Conservation (phyloP, 2,888 invertebrate genomes). For the Cylloceria caligata region DNA sequence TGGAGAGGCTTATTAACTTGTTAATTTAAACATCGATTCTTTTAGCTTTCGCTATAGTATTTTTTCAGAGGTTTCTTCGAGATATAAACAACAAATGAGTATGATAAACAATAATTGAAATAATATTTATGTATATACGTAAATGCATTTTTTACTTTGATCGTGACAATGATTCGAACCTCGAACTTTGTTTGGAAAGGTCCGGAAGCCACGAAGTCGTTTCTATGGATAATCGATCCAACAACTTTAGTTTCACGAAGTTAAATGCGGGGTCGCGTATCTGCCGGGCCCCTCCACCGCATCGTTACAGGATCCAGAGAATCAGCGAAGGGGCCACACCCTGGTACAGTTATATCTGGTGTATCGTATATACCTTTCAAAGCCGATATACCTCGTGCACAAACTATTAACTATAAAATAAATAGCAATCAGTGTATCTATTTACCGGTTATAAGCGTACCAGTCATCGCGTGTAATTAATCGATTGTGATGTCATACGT, state of each 20-base stretch:
- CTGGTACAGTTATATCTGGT: conserved; percentile 58
- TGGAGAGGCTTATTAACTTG: not conserved
- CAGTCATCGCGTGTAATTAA: conserved; percentile 31
- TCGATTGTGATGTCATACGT: conserved; percentile 25
- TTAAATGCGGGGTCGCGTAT: no score
- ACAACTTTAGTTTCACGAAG: conserved; percentile 48
- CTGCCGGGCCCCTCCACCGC: conserved; percentile 1
- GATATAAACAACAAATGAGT: no score
- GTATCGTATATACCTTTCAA: conserved; percentile 32
- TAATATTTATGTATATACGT: not conserved
- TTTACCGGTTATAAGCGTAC: conserved; percentile 19
- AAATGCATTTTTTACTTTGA: not conserved
- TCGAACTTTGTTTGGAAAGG: conserved; percentile 36
- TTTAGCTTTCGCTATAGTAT: not conserved
- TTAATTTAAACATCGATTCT: not conserved
- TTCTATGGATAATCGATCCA: conserved; percentile 66
- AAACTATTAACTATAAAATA: not conserved
- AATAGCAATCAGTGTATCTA: not conserved
- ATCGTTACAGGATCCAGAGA: conserved; percentile 36
- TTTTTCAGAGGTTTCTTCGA: no score
- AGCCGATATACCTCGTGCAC: conserved; percentile 32
- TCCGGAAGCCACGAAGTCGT: conserved; percentile 55
- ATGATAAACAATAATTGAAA: not conserved
- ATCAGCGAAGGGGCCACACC: conserved; percentile 56
- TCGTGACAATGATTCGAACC: not conserved